Percentiles rank a stretch among this genome's conserved stretches.
Conservation (phyloP, 1,140 invertebrate genomes). For the Bombus fervidus region DNA sequence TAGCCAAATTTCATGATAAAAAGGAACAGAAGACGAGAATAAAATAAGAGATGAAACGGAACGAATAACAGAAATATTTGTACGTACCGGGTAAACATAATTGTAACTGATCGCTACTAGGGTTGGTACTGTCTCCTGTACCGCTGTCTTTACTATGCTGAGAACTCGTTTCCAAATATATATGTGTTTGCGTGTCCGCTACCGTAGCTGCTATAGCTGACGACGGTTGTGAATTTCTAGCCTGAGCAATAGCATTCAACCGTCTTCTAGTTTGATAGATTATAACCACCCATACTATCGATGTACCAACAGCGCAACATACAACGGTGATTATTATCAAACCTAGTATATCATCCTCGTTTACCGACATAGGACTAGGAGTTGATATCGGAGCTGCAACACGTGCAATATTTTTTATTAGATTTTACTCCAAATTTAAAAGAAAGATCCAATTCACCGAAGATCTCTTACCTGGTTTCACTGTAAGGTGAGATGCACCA, state of each 20-base stretch:
- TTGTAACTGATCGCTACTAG: conserved; percentile 83
- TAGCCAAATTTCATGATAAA: neutral
- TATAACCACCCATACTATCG: conserved; percentile 95
- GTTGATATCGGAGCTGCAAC: conserved; percentile 73
- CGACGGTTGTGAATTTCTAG: conserved; percentile 56
- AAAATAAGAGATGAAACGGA: neutral
- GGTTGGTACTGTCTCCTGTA: conserved; percentile 85
- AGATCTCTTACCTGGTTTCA: conserved; percentile 82
- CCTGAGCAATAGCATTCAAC: conserved; percentile 77
- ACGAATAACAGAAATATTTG: neutral
- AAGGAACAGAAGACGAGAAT: neutral
- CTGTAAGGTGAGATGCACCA: conserved; percentile 82
- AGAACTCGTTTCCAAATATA: conserved; percentile 79
- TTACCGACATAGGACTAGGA: conserved; percentile 67
- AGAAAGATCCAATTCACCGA: neutral
- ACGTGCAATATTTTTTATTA: conserved; percentile 31
- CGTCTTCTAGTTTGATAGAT: conserved; percentile 93
- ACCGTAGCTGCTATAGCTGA: conserved; percentile 44
- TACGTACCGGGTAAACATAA: conserved; percentile 77
- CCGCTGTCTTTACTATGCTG: conserved; percentile 85
- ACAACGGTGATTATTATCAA: conserved; percentile 95
- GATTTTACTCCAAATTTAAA: neutral
- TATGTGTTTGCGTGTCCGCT: conserved; percentile 74
- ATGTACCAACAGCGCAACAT: conserved; percentile 94
- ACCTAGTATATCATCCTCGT: conserved; percentile 89